Base-by-base conservation (phyloP, 2,888 invertebrate species). In the Phyto melanocephala region DNA sequence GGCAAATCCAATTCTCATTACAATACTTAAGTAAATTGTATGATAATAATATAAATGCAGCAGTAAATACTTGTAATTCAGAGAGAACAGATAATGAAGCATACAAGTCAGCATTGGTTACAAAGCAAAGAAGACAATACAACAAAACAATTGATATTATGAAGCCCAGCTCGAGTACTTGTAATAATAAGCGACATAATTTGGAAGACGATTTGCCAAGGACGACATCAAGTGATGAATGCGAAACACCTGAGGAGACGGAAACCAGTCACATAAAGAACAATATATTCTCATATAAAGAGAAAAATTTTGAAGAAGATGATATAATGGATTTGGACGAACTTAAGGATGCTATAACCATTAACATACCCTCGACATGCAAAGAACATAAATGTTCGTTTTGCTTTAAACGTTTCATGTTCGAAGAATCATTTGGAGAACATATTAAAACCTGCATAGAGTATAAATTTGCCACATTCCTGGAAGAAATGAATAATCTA, bases 331-430 rank as follows among this genome's bases (percentile, higher is more conserved):
- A 89, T 47, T 84, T 89, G 76, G 90, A 89, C 1, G 88, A 89
- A 62, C 70, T 90, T 0, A 87, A 88, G 6, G 89, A 89, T 62
- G 86, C 87, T n/a, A 89, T 91, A n/a, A 89, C 88, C 45, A 89
- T 91, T 0, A 90, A 88, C 42, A 89, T 90, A 78, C 90, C 91
- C 0, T 89, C 90, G 35, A 89, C 88, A 17, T 89, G 90, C 84
- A 91, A 90, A 81, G 91, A 91, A 54, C 89, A 90, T 20, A 91
- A 91, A 77, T 91, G 91, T 70, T 86, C 88, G 2, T 90, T 89
- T 1, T 91, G 91, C 74, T 89, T 85, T 13, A 87, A 88, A 28
- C 88, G 91, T 5, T 91, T 90, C 60, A 91, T 91, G 91, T 89
- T 90, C 74, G 90, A 91, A 63, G 89, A 91, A 1, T 87, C 91